Percentiles rank a stretch among this genome's conserved stretches.
phyloP scores from a whole-genome alignment of 2,888 invertebrate species.

The Epirrhoe tristata region DNA sequence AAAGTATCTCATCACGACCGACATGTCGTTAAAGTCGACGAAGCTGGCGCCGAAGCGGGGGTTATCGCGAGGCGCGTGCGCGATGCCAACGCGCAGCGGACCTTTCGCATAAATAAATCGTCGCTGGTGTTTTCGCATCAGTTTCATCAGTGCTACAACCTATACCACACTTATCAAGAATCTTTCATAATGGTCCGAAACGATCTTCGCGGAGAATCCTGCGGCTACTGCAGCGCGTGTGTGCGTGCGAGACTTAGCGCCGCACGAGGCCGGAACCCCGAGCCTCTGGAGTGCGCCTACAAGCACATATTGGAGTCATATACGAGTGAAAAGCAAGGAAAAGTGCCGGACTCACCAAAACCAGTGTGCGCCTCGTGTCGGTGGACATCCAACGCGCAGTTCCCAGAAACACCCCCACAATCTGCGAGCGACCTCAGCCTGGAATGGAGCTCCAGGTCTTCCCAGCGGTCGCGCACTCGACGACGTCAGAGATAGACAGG shows the following conservation, averaged over 20 bases:
- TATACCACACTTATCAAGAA: conserved; percentile 42
- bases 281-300: conserved; percentile 78
- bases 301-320: conserved; percentile 82
- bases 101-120: conserved; percentile 71
- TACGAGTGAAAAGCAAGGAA: conserved; percentile 57
- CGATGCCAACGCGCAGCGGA: conserved; percentile 59
- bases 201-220: conserved; percentile 68
- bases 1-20: conserved; percentile 31
- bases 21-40: conserved; percentile 46
- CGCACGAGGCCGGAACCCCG: conserved; percentile 75
- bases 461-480: conserved; percentile 65
- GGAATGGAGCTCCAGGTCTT: conserved; percentile 78
- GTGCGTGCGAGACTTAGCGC: conserved; percentile 73
- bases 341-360: conserved; percentile 64
- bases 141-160: conserved; percentile 61
- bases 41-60: conserved; percentile 69
- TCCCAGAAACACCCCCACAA: conserved; percentile 77
- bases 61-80: conserved; percentile 82
- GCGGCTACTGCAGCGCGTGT: conserved; percentile 81
- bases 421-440: conserved; percentile 77
- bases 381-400: conserved; percentile 81
- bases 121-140: conserved; percentile 56
- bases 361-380: conserved; percentile 74
- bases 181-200: conserved; percentile 68
- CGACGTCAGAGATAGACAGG: conserved; percentile 72